Base-by-base conservation (phyloP, 2,113 vertebrate genomes). In the Lasiurus borealis region DNA sequence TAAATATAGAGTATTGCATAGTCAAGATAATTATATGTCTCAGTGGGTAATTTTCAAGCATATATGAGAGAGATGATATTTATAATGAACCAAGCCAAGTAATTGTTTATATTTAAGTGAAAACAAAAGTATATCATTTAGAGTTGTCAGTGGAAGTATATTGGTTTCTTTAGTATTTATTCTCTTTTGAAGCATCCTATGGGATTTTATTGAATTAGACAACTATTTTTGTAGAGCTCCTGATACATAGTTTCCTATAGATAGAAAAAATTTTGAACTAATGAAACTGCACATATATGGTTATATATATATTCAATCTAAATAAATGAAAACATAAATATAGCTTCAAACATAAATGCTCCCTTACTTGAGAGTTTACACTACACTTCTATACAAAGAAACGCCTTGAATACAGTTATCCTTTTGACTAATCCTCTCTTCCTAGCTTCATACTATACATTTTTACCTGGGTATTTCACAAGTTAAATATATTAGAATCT, bases 101-200 rank as follows among this genome's bases (percentile, higher is more conserved):
- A 94, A 92, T 97, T 95, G 15, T 95, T 98, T 95, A 90, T 54
- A 86, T 95, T 96, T 71, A 91, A 97, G 59, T 73, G 88, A 80
- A 78, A 97, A 85, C 66, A 88, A 95, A 96, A 97, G 68, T 69
- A 68, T 46, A 95, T 97, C 3, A 48, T 3, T 5, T 84, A 16
- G 6, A 84, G 18, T 82, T 96, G 73, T 96, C 95, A 96, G 13
- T 71, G 11, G 40, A 69, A 85, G 86, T 59, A 6, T 72, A 48
- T 90, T 90, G 71, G 40, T 80, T 96, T 96, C 90, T 88, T 73
- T 85, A 19, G n/a, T 16, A 50, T 25, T 93, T 88, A 31, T 19
- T 57, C 73, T 86, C n/a, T 71, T 2, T 15, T 91, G 50, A 78
- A 66, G 68, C 73, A 86, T 81, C 19, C 29, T 90, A 88, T 93